Evolutionary conservation across 2,113 vertebrate genomes (phyloP), one percentile per base, ranked within the genome.

Genomic region (Pomatostomus ruficeps): DNA sequence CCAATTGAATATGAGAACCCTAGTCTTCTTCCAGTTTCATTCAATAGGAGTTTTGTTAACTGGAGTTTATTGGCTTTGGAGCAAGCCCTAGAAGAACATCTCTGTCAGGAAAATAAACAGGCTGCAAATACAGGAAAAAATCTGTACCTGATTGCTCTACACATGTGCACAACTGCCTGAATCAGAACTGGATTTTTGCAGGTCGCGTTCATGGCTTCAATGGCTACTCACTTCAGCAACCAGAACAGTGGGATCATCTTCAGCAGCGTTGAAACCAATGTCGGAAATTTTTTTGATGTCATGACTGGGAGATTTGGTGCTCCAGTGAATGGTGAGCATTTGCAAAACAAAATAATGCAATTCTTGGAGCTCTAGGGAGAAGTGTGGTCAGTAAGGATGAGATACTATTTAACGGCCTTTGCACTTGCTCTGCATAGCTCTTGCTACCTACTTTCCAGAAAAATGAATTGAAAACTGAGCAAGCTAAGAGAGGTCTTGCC

Each of bases 161-260:
- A 74, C 25, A 8, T 40, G 23, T 67, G 21, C 43, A 86, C 0
- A 0, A 59, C 49, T 48, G 31, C 49, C 45, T 95, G 40, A 93
- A 26, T 58, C 52, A 58, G 52, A 52, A 45, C 33, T 77, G 28
- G 62, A 28, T 95, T 86, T 96, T 77, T 89, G 48, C 93, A 98
- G 98, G 98, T 98, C 0, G 98, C 98, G 0, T 98, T 98, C 91
- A 98, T 98, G 98, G 98, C 98, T 89, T 98, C 98, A 1, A 98
- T 98, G 95, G 98, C 98, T 55, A 98, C 98, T 42, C 98, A 98
- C 92, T 98, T 98, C 96, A 98, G 97, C 93, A 98, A 98, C 80
- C 98, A 98, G 92, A 98, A 98, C 89, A 98, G 98, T 7, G 98
- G 98, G 29, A 98, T 98, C 55, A 98, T 98, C 93, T 98, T 98